phyloP scores from a whole-genome alignment of 2,888 invertebrate genomes.

The Eueremaeus valkanovi region DNA sequence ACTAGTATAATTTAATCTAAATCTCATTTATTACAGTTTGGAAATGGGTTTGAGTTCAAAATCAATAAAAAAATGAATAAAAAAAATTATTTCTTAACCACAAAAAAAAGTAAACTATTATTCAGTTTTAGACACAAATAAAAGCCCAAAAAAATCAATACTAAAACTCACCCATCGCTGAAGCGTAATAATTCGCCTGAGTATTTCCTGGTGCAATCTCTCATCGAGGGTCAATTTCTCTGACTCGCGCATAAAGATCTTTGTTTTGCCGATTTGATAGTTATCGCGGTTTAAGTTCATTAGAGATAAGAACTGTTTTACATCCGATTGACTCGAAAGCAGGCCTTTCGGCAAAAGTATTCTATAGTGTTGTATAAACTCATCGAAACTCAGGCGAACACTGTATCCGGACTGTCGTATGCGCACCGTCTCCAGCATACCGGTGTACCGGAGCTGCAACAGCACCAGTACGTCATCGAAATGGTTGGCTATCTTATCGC shows the following conservation, averaged over 20 bases:
- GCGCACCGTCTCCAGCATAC: constrained; percentile 92
- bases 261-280: constrained; percentile 80
- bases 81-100: no score
- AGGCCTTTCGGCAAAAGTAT: constrained; percentile 83
- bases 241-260: constrained; percentile 86
- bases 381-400: constrained; percentile 85
- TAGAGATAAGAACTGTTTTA: constrained; percentile 74
- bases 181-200: constrained; percentile 83
- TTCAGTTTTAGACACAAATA: no score
- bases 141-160: no score
- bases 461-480: constrained; percentile 92
- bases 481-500: constrained; percentile 82
- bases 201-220: constrained; percentile 85
- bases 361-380: constrained; percentile 86
- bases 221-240: constrained; percentile 89
- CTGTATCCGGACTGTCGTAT: constrained; percentile 94
- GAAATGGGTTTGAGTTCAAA: no score
- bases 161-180: constrained; percentile 75
- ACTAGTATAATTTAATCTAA: no score
- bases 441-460: constrained; percentile 84
- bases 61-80: no score
- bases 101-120: no score
- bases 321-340: constrained; percentile 75
- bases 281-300: constrained; percentile 81
- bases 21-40: no score